phyloP scores from a whole-genome alignment of 2,113 vertebrate genomes.

The Tretioscincus oriximinensis region DNA sequence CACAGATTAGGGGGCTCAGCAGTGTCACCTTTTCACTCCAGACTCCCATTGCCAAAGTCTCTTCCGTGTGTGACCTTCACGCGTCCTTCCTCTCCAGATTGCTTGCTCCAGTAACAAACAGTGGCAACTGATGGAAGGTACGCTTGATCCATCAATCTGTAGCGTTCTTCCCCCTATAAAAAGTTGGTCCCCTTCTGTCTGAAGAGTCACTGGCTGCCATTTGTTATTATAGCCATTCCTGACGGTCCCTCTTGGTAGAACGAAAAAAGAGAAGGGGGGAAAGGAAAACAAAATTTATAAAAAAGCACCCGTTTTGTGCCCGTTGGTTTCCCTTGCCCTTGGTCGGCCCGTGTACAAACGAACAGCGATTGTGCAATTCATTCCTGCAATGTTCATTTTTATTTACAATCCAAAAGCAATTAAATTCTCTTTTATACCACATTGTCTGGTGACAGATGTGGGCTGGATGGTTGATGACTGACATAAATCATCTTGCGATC shows the following conservation, averaged over 20 bases:
- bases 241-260: constrained; percentile 36
- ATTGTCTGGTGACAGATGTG: constrained; percentile 75
- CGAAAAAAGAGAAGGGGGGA: not conserved
- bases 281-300: constrained; percentile 42
- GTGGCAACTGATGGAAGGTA: constrained; percentile 68
- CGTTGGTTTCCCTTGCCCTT: constrained; percentile 71
- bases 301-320: constrained; percentile 25
- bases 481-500: constrained; percentile 82
- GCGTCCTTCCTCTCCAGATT: constrained; percentile 63
- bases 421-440: constrained; percentile 75
- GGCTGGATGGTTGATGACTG: constrained; percentile 74
- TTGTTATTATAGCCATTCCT: constrained; percentile 64
- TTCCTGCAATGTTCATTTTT: constrained; percentile 68
- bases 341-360: constrained; percentile 64
- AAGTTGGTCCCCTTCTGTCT: constrained; percentile 39
- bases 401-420: constrained; percentile 77
- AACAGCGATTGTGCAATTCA: constrained; percentile 70
- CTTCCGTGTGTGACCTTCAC: constrained; percentile 71
- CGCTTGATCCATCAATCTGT: constrained; percentile 63
- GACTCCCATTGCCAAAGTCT: not conserved
- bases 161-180: constrained; percentile 34
- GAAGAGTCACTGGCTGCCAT: constrained; percentile 61
- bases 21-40: no score
- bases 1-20: no score
- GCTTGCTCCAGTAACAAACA: constrained; percentile 63